Evolutionary conservation across 2,113 vertebrate genomes (phyloP).

Genomic region (Cygnus buccinator): DNA sequence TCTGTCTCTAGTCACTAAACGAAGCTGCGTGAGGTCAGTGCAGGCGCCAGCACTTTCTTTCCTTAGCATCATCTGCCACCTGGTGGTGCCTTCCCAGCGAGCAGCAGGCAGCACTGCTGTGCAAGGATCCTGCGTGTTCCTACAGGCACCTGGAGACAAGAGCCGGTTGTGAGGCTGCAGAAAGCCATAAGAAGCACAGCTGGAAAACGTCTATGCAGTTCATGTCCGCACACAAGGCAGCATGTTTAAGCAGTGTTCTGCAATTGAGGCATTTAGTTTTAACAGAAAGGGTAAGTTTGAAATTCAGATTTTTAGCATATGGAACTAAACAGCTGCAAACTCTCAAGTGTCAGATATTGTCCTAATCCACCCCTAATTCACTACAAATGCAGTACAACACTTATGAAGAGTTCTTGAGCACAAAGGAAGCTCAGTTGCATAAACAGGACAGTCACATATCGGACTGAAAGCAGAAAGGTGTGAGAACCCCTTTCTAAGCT

Average conservation of each 20-base stretch:
- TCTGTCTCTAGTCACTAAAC: fast-evolving
- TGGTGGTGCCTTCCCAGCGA: neutral
- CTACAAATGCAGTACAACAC: neutral
- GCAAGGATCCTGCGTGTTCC: fast-evolving
- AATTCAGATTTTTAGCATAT: neutral
- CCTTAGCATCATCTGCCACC: conserved; percentile 40
- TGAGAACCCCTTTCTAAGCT: neutral
- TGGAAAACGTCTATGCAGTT: neutral
- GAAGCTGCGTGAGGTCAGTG: fast-evolving
- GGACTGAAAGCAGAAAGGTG: neutral
- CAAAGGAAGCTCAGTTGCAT: neutral
- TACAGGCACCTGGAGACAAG: fast-evolving
- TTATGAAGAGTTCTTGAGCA: neutral
- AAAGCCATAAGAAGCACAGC: neutral
- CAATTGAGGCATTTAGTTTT: neutral
- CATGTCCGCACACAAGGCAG: neutral
- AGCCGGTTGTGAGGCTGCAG: fast-evolving
- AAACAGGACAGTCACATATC: neutral
- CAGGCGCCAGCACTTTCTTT: neutral
- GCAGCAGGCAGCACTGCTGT: neutral
- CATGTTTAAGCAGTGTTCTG: fast-evolving
- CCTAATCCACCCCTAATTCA: neutral
- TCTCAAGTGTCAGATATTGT: neutral
- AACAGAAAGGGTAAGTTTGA: neutral
- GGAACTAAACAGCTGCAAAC: neutral